Evolutionary conservation across 2,797 vertebrate species (phyloP), one percentile per base, ranked within the genome.

Genomic region (Sylvilagus floridanus): DNA sequence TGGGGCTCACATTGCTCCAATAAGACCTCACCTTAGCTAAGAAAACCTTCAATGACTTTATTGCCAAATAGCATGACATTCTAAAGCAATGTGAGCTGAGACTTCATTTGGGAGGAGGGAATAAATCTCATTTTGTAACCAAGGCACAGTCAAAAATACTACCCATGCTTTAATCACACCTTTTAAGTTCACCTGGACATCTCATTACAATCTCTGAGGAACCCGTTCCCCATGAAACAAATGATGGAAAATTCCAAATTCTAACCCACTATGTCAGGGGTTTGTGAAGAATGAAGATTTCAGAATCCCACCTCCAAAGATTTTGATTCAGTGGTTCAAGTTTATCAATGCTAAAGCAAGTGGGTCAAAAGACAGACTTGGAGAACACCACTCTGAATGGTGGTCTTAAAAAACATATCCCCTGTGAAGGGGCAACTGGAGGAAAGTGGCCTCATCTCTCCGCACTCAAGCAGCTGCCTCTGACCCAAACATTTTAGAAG

Each of bases 61-160:
- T 81, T 79, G 88, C 52, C 42, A 91, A 79, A 92, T 52, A 16
- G 81, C 32, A 32, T 77, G 63, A 90, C 52, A 57, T 60, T 81
- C 85, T 26, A 14, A 90, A 35, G 47, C 21, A 7, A 16, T 75
- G 0, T 63, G 52, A 21, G 69, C 75, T n/a, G 42, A 37, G 42
- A 42, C 13, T 90, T 81, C 30, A 52, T 32, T 71, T 42, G 60
- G 16, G 32, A 72, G 17, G 24, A 3, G 6, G 14, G 4, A 4
- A 52, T 14, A 52, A 47, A 88, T 69, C 52, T 85, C 65, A 95
- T 73, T 32, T 60, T 37, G 0, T 68, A 68, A 82, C 24, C 65
- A 66, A 32, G 2, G 13, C 28, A 69, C 1, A 35, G 32, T 16
- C 57, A 26, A 81, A 85, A 42, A 78, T 52, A 54, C 28, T 47